A percentile compares a stretch with the other conserved stretches of the same genome.
Conservation (phyloP, 2,797 vertebrate species). For the Australoheros facetus region DNA sequence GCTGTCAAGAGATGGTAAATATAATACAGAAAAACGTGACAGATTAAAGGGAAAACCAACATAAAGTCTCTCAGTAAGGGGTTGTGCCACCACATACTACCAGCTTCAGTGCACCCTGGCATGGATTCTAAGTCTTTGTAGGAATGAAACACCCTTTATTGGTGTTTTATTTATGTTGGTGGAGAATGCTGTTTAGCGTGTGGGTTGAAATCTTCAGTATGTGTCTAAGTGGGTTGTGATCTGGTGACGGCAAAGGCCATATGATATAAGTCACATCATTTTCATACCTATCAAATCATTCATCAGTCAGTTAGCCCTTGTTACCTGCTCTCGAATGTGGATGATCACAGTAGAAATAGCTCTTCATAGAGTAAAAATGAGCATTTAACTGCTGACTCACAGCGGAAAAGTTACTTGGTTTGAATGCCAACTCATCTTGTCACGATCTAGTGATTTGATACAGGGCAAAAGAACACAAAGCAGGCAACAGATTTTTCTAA, state of each 20-base stretch:
- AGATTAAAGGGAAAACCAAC: neutral
- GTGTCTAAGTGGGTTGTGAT: neutral
- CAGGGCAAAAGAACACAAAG: neutral
- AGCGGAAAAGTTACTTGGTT: neutral
- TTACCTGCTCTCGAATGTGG: too few relatives aligned
- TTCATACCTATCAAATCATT: neutral
- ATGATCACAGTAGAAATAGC: too few relatives aligned
- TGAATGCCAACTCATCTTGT: neutral
- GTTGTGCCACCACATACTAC: neutral
- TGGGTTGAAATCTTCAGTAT: neutral
- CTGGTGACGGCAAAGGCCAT: neutral
- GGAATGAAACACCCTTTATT: neutral
- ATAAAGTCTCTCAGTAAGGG: neutral
- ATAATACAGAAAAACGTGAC: neutral
- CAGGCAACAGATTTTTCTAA: neutral
- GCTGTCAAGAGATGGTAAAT: constrained; percentile 90
- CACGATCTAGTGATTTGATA: neutral
- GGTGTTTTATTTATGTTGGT: too few relatives aligned
- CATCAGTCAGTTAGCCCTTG: neutral
- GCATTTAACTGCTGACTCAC: neutral
- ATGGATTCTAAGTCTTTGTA: neutral
- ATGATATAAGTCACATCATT: neutral
- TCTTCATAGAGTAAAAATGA: too few relatives aligned
- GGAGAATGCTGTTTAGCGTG: too few relatives aligned
- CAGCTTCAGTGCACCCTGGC: neutral